Evolutionary conservation across 2,888 invertebrate genomes (phyloP), one percentile per base, ranked within the genome.

Genomic region (Nebria brevicollis): DNA sequence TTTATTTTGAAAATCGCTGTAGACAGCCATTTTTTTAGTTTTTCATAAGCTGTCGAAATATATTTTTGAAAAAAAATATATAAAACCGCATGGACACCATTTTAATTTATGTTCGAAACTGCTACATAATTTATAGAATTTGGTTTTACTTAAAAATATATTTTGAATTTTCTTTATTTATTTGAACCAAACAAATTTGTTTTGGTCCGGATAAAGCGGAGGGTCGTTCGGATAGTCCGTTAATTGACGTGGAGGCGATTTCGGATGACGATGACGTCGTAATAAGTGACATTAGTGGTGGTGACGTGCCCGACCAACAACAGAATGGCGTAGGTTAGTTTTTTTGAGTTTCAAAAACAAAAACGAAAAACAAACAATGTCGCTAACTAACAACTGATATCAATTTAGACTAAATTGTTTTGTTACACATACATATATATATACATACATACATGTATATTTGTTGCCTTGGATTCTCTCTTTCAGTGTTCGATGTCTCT

Each of bases 181-280:
- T 82, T 83, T 83, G 83, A 54, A 82, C 82, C 72, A 73, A 77
- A 66, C 20, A 77, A 20, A 20, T 82, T 54, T 54, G 54, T 54
- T 54, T 54, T 77, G 81, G 54, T 54, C 54, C 54, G 54, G 54
- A 54, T 54, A 77, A 81, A 76, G 80, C 83, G 81, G 80, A 82
- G 82, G 83, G 82, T 81, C 90, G 90, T 87, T 91, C 90, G 87
- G 89, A 89, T 88, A 93, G 93, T 89, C 93, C 93, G 87, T 91
- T 93, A 89, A 92, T 93, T 87, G 93, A 93, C 89, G 93, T 93
- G 88, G 93, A 93, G 89, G 92, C 92, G 86, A 91, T 93, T 85
- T 92, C 92, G 84, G 92, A 92, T 87, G 91, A 91, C 86, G 91
- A 91, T 25, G 90, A 91, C 54, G 8, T 8, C 54, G 54, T 54